phyloP scores from a whole-genome alignment of 1,140 invertebrate species.

The Caenorhabditis inopinata region DNA sequence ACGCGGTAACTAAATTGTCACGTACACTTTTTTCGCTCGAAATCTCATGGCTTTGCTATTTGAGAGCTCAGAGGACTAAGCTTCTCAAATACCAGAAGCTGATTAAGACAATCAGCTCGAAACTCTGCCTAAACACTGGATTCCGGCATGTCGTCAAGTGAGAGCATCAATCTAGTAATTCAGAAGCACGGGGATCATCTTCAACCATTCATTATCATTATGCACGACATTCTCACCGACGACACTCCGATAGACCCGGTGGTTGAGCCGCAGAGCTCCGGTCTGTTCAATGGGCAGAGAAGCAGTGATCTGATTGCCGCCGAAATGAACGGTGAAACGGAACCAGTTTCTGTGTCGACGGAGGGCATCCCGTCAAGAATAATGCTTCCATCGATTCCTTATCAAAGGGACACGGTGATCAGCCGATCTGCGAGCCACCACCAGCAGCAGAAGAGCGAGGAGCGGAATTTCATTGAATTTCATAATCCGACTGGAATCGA shows the following conservation, averaged over 20 bases:
- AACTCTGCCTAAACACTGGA: too few relatives aligned
- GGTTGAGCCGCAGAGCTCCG: neutral
- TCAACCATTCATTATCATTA: conserved; percentile 60
- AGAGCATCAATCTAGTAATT: conserved; percentile 44
- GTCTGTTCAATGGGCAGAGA: conserved; percentile 7
- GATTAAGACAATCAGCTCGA: too few relatives aligned
- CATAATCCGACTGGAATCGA: conserved; percentile 50
- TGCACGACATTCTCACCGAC: conserved; percentile 58
- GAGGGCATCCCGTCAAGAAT: neutral
- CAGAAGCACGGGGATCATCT: conserved; percentile 64
- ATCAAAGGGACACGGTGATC: neutral
- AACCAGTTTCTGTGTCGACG: neutral
- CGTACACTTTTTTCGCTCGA: too few relatives aligned
- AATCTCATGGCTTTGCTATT: too few relatives aligned
- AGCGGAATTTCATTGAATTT: conserved; percentile 23
- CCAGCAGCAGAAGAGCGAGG: neutral
- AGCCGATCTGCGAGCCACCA: neutral
- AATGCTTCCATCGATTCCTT: neutral
- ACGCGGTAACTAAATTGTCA: too few relatives aligned
- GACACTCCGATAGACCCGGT: neutral
- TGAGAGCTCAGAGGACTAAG: too few relatives aligned
- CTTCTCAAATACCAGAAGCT: too few relatives aligned
- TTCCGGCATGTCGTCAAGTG: too few relatives aligned
- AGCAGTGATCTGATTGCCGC: neutral
- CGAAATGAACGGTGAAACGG: neutral